Base-by-base conservation (phyloP, 2,888 invertebrate genomes). In the Adelphocoris suturalis region DNA sequence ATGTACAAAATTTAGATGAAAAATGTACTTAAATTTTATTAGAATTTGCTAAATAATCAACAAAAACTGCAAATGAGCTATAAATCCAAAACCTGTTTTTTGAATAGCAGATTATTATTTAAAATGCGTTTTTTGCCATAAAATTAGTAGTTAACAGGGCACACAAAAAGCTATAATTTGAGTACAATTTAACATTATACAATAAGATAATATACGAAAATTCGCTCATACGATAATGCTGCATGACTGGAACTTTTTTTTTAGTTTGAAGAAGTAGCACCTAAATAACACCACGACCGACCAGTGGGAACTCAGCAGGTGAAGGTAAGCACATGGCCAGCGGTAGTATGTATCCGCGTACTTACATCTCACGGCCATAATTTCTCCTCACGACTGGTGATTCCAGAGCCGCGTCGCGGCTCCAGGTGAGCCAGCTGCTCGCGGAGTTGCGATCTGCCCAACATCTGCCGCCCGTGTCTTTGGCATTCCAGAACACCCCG, bases 331-430 rank as follows among this genome's bases (percentile, higher is more conserved):
- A 57, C 57, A 57, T 57, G 57, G 57, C 57, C 57, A n/a, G 57
- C 57, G 57, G 57, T 57, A n/a, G 57, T 37, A 37, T 37, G 57
- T 12, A 0, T 57, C 11, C n/a, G n/a, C n/a, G 57, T n/a, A 57
- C 57, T 57, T 57, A 57, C 57, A 16, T n/a, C 57, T 57, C 57
- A 37, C 37, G 5, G 57, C n/a, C 57, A 68, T 68, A 68, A 68
- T 68, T 68, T 68, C 68, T 68, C 68, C 68, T 68, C 68, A 23
- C 68, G 68, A 68, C 68, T 23, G 68, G 68, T 68, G 68, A 68
- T 68, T 23, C 19, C 68, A 16, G 5, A 52, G 52, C 37, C 14
- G 57, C 14, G 57, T 57, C 57, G 57, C 57, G 57, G 57, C 16
- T 57, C 57, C 57, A n/a, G 57, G 14, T 37, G 37, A n/a, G 57